Percentiles rank a stretch among this genome's conserved stretches.
phyloP scores from a whole-genome alignment of 2,888 invertebrate genomes.

The Drosophila dives region DNA sequence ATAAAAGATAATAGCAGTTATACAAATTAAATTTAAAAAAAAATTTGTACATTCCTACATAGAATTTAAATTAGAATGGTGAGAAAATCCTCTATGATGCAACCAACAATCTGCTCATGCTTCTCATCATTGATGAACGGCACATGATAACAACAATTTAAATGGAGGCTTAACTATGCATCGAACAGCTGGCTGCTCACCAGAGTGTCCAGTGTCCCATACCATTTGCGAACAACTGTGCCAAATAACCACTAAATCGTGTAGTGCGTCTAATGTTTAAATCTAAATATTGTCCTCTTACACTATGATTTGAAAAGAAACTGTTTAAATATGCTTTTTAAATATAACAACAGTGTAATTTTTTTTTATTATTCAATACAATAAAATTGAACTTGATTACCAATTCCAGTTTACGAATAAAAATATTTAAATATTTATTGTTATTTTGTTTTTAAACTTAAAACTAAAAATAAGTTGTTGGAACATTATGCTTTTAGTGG shows the following conservation, averaged over 20 bases:
- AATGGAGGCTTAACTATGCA: conserved; percentile 76
- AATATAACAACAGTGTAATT: background rate
- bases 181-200: conserved; percentile 52
- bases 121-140: conserved; percentile 66
- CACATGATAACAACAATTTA: conserved; percentile 60
- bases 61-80: conserved; percentile 48
- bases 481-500: background rate
- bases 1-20: no score
- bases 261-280: conserved; percentile 67
- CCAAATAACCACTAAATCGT: conserved; percentile 74
- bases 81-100: conserved; percentile 28
- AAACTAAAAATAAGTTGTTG: background rate
- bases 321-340: background rate
- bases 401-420: background rate
- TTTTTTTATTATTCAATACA: background rate
- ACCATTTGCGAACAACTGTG: conserved; percentile 77
- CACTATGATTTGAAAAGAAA: background rate
- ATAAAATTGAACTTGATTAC: background rate
- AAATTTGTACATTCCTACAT: no score
- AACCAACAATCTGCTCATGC: no score
- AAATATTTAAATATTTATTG: background rate
- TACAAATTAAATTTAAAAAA: no score
- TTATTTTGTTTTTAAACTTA: background rate
- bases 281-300: conserved; percentile 8
- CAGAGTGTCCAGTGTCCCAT: conserved; percentile 56